Conservation (phyloP, 2,797 vertebrate species). For the Cyclopterus lumpus region DNA sequence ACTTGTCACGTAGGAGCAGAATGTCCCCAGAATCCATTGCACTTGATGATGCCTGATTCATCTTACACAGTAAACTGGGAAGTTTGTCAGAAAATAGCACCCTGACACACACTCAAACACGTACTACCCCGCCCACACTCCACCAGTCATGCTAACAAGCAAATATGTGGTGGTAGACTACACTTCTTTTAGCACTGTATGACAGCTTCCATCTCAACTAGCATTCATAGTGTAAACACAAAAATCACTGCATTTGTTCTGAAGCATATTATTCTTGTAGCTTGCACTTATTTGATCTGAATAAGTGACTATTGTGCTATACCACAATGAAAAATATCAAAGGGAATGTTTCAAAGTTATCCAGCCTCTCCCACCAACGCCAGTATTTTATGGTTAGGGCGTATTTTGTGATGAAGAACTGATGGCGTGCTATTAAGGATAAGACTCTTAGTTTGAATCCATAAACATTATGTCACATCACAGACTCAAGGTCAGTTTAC, state of each 20-base stretch:
- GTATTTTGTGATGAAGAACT: neutral
- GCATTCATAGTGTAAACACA: slow-evolving; percentile 37
- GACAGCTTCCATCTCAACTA: slow-evolving; percentile 39
- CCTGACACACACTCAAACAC: slow-evolving; percentile 4
- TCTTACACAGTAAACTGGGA: slow-evolving; percentile 28
- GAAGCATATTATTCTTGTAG: slow-evolving; percentile 32
- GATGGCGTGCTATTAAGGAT: too few relatives aligned
- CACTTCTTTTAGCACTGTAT: slow-evolving; percentile 31
- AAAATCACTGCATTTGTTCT: slow-evolving; percentile 21
- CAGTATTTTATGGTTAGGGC: neutral
- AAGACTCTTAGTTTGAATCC: neutral
- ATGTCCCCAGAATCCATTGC: slow-evolving; percentile 25
- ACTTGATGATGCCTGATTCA: slow-evolving; percentile 26
- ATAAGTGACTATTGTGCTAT: slow-evolving; percentile 12
- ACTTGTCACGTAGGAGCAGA: slow-evolving; percentile 17
- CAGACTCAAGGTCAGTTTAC: neutral
- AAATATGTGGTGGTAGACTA: slow-evolving; percentile 38
- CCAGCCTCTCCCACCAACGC: neutral
- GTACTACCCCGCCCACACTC: slow-evolving; percentile 18
- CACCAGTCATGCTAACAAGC: slow-evolving; percentile 43
- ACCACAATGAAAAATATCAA: slow-evolving; percentile 20
- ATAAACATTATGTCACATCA: neutral
- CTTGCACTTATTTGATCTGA: slow-evolving; percentile 39
- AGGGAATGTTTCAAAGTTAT: slow-evolving; percentile 15
- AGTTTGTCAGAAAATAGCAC: slow-evolving; percentile 32